Percentiles rank a stretch among this genome's conserved stretches.
These are phyloP conservation scores for Embiotoca jacksoni DNA, from an alignment of 2,113 vertebrate species.

Conservation along the genomic window DNA sequence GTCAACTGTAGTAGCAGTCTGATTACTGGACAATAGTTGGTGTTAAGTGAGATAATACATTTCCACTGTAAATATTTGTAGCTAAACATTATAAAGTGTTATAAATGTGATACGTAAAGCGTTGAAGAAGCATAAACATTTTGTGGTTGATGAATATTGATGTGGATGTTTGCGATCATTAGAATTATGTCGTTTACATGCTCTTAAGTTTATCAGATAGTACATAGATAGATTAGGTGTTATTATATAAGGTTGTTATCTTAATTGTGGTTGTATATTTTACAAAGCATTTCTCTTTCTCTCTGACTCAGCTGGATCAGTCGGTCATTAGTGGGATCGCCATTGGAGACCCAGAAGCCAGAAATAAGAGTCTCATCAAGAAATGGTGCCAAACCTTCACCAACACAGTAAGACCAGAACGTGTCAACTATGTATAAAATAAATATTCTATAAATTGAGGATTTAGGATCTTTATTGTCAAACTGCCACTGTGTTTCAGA, in stretches of 20 bases:
- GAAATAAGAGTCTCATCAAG: slow-evolving; percentile 91
- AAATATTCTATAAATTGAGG: background rate
- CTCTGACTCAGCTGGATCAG: slow-evolving; percentile 87
- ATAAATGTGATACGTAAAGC: background rate
- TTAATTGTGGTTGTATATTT: background rate
- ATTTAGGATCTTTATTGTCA: background rate
- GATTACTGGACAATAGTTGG: background rate
- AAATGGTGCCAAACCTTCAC: slow-evolving; percentile 88
- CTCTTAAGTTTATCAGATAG: slow-evolving; percentile 1
- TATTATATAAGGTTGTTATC: slow-evolving; percentile 9
- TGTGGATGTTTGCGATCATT: background rate
- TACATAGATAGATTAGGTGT: slow-evolving; percentile 1
- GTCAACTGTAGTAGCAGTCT: background rate
- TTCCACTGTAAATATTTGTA: background rate
- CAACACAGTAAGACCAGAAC: slow-evolving; percentile 83
- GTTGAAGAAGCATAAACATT: background rate
- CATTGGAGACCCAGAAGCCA: slow-evolving; percentile 83
- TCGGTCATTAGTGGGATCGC: slow-evolving; percentile 90
- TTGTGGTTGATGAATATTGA: background rate
- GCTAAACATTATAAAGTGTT: background rate
- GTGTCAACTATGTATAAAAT: background rate
- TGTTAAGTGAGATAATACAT: background rate
- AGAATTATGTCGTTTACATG: background rate
- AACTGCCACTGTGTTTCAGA: slow-evolving; percentile 78
- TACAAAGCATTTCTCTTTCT: background rate